Evolutionary conservation across 2,797 vertebrate species (phyloP).

Genomic region (Myiotriccus ornatus): DNA sequence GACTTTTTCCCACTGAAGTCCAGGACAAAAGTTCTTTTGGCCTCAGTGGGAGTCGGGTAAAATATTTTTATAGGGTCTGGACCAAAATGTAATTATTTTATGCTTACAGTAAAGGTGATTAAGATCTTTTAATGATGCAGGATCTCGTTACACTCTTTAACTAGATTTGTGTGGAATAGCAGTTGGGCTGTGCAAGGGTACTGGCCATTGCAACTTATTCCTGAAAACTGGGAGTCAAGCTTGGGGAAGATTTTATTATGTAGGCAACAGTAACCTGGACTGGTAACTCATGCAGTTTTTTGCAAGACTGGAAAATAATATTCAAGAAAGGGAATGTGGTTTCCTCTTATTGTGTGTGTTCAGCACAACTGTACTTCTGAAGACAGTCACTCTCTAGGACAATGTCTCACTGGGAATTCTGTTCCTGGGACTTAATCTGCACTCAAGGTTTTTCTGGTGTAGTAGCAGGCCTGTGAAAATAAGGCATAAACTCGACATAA

Average conservation of each 20-base stretch:
- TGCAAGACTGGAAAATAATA: not conserved
- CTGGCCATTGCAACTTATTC: not conserved
- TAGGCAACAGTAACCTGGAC: not conserved
- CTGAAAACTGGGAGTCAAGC: not conserved
- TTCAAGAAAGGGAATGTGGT: not conserved
- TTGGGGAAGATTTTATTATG: not conserved
- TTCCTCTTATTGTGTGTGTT: not conserved
- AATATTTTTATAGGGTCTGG: conserved; percentile 41
- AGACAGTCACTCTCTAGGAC: not conserved
- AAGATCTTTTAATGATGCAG: conserved; percentile 12
- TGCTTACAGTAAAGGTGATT: conserved; percentile 20
- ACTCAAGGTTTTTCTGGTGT: not conserved
- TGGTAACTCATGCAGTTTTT: not conserved
- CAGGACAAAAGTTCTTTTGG: conserved; percentile 2
- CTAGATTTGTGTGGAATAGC: not conserved
- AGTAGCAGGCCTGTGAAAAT: not conserved
- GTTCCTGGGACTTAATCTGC: not conserved
- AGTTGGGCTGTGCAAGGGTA: not conserved
- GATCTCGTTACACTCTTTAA: not conserved
- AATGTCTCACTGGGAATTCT: not conserved
- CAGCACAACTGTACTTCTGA: not conserved
- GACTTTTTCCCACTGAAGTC: not conserved
- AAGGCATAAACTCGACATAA: not conserved
- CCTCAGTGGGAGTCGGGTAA: not conserved
- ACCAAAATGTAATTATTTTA: conserved; percentile 40